Evolutionary conservation across 1,140 invertebrate species (phyloP).

Genomic region (Tetramorium parvispinum): DNA sequence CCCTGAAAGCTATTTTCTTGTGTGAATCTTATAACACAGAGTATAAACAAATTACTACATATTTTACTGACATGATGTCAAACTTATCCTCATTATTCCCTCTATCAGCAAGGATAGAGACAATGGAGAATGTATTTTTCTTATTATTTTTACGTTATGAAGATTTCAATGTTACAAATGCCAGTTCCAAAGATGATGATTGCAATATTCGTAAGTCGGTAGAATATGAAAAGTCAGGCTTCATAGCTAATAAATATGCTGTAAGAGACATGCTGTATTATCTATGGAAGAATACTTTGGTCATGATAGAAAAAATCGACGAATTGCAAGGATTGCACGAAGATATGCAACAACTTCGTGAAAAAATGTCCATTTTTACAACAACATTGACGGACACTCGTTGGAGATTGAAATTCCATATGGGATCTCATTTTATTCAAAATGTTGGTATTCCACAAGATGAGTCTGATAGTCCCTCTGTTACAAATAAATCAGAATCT

Average conservation of each 20-base stretch:
- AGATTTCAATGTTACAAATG: conserved; percentile 70
- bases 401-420: conserved; percentile 79
- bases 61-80: conserved; percentile 70
- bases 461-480: not conserved
- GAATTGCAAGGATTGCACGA: conserved; percentile 40
- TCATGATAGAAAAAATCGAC: conserved; percentile 56
- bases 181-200: conserved; percentile 65
- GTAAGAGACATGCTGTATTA: conserved; percentile 74
- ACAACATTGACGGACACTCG: conserved; percentile 73
- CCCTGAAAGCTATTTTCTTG: conserved; percentile 77
- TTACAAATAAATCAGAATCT: not conserved
- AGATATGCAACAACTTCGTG: conserved; percentile 66
- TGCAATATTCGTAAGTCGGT: conserved; percentile 9
- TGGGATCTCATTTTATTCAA: conserved; percentile 72
- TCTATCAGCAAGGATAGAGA: conserved; percentile 73
- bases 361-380: conserved; percentile 65
- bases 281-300: conserved; percentile 69
- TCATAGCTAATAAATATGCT: conserved; percentile 79
- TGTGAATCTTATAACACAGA: conserved; percentile 72
- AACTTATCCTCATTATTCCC: conserved; percentile 72
- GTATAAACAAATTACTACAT: conserved; percentile 53
- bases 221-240: conserved; percentile 64
- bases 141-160: conserved; percentile 80
- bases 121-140: conserved; percentile 80
- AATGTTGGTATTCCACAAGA: conserved; percentile 54